Evolutionary conservation across 2,797 vertebrate species (phyloP), one percentile per base, ranked within the genome.

Genomic region (Tragopan temminckii): DNA sequence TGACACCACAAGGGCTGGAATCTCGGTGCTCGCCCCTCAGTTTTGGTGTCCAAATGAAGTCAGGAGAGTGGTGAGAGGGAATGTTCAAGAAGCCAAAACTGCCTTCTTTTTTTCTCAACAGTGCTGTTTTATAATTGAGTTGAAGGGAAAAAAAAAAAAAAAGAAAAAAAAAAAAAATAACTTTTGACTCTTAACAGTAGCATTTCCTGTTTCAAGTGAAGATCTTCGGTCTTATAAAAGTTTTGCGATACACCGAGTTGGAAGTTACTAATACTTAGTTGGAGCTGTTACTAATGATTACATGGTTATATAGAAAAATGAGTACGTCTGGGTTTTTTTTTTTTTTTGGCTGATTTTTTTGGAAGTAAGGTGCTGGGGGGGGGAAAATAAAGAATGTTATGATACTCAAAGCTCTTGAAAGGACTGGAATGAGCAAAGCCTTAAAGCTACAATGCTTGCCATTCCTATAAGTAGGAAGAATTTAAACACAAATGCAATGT

Each of bases 1-100:
- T 97, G 97, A 97, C 12, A 7, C 83, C 17, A 15, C 29, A 40
- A 89, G 68, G 40, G 29, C 50, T n/a, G 94, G 76, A 84, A 57
- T 52, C 21, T 38, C 9, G 0, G 7, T 9, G 12, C n/a, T 45
- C 7, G 4, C 18, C n/a, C 35, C 27, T 42, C 3, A 1, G n/a
- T 53, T 12, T 5, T 42, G 35, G 33, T 6, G 2, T 21, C 58
- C 21, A 4, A 1, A 3, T 4, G 11, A 36, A 33, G 25, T 21
- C 48, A 2, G 13, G n/a, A 31, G 21, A 8, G 8, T 13, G 3
- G 5, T 7, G 7, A 46, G 29, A 55, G 20, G 58, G 64, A 19
- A 3, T 2, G 13, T 7, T 25, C 1, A 4, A 78, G 59, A 38
- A 88, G 18, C 69, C 59, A 2, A 20, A 18, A 43, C 27, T n/a